Evolutionary conservation across 2,888 invertebrate genomes (phyloP), one percentile per base, ranked within the genome.

Genomic region (Folsomia manolachei): DNA sequence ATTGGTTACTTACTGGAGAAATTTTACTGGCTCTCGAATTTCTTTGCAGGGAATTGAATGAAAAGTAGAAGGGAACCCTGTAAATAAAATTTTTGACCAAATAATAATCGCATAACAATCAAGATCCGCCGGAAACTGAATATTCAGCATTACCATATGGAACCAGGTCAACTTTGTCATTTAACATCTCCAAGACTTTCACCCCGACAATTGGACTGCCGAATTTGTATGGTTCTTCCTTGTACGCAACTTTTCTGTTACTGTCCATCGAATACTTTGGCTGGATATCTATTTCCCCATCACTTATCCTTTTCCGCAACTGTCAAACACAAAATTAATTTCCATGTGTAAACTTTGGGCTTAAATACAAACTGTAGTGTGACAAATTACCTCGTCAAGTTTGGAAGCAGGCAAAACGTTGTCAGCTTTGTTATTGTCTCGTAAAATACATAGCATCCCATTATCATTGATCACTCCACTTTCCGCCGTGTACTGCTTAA

Each of bases 401-500:
- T 82, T 74, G 71, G 82, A 81, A 26, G 82, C 80, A 71, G 83
- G 83, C 21, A 83, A 79, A 11, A 75, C 78, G 65, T 84, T 83
- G 61, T 83, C 82, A 26, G 83, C 81, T 18, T 87, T 88, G 71
- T 87, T 83, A 83, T 89, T 89, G 74, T 87, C 88, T 69, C 85
- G 86, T 21, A 86, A 84, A 71, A 89, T 86, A 80, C 89, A 89
- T 81, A 89, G 88, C 73, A 89, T 82, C 75, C 87, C 86, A 72
- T 85, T 85, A 71, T 84, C 83, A 82, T 82, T 77, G 82, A 82
- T 81, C 81, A 83, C 79, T 82, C 82, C 73, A 63, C 71, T 60
- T 51, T 74, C 75, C 64, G 76, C 73, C 0, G 87, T 87, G 75
- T 87, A 87, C 81, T 88, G 88, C 60, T 85, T 83, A 77, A 86